Evolutionary conservation across 2,113 vertebrate genomes (phyloP).

Genomic region (Corydoras maculifer): DNA sequence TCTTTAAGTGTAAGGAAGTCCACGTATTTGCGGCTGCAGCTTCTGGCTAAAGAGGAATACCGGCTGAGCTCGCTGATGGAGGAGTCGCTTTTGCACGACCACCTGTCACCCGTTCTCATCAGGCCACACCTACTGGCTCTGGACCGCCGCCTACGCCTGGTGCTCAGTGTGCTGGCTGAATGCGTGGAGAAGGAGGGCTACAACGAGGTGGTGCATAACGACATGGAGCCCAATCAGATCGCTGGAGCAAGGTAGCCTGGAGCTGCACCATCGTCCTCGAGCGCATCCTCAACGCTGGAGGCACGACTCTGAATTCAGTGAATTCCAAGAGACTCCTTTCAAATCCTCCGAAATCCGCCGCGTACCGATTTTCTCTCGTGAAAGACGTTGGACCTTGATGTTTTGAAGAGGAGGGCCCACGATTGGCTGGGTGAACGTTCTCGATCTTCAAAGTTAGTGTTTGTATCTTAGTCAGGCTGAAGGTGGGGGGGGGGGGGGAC

Average conservation of each 20-base stretch:
- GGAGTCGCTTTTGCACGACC: conserved; percentile 80
- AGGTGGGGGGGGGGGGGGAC: too few species aligned
- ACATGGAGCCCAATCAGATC: conserved; percentile 66
- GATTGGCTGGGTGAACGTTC: too few species aligned
- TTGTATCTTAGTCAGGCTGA: too few species aligned
- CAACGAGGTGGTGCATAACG: conserved; percentile 77
- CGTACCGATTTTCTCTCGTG: background rate
- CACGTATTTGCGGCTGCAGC: conserved; percentile 84
- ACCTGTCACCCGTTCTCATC: conserved; percentile 79
- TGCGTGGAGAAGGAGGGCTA: conserved; percentile 83
- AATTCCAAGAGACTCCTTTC: conserved; percentile 72
- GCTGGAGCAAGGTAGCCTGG: conserved; percentile 74
- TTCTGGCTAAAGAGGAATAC: conserved; percentile 88
- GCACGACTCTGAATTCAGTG: conserved; percentile 78
- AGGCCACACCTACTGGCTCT: conserved; percentile 82
- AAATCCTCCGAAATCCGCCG: conserved; percentile 47
- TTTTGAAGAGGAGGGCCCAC: too few species aligned
- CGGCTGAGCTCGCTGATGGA: conserved; percentile 86
- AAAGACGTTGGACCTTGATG: too few species aligned
- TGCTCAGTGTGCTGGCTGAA: conserved; percentile 75
- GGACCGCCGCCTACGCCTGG: conserved; percentile 83
- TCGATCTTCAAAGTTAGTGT: too few species aligned
- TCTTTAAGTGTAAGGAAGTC: conserved; percentile 77
- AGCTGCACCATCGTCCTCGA: conserved; percentile 23
- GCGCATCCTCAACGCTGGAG: conserved; percentile 19